Base-by-base conservation (phyloP, 2,113 vertebrate genomes). In the Datnioides undecimradiatus region DNA sequence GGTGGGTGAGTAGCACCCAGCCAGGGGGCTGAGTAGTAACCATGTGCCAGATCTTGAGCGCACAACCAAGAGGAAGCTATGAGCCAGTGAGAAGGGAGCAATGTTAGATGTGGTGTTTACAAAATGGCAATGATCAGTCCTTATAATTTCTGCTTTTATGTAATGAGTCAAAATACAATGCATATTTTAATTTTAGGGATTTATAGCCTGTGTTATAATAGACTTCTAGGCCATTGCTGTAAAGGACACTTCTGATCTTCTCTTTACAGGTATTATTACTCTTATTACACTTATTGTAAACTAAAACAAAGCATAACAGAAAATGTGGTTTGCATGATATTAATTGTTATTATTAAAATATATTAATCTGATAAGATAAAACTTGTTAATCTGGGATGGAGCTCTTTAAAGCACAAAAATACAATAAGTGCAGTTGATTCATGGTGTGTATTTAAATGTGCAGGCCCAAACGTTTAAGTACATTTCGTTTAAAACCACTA, bases 81-180 rank as follows among this genome's bases (percentile, higher is more conserved):
- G n/a, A n/a, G n/a, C n/a, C n/a, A n/a, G n/a, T n/a, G n/a, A n/a
- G n/a, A n/a, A n/a, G n/a, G n/a, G n/a, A n/a, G n/a, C n/a, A n/a
- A n/a, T n/a, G n/a, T n/a, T n/a, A n/a, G n/a, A n/a, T n/a, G n/a
- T n/a, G n/a, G n/a, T n/a, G n/a, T n/a, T n/a, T n/a, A n/a, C n/a
- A n/a, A n/a, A n/a, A n/a, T n/a, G n/a, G n/a, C n/a, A n/a, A n/a
- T n/a, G n/a, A n/a, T n/a, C n/a, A n/a, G n/a, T n/a, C n/a, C n/a
- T n/a, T n/a, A n/a, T n/a, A n/a, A n/a, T n/a, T n/a, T n/a, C n/a
- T n/a, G n/a, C n/a, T n/a, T n/a, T 65, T 16, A 43, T 52, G 5
- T 71, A n/a, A 74, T 57, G n/a, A 75, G 43, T 72, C 45, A 11
- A 31, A 17, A 38, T 45, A 23, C 4, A 68, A 36, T 4, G 46